These are phyloP conservation scores for Megastigmus dorsalis DNA, from an alignment of 2,888 invertebrate species.

Conservation along the genomic window DNA sequence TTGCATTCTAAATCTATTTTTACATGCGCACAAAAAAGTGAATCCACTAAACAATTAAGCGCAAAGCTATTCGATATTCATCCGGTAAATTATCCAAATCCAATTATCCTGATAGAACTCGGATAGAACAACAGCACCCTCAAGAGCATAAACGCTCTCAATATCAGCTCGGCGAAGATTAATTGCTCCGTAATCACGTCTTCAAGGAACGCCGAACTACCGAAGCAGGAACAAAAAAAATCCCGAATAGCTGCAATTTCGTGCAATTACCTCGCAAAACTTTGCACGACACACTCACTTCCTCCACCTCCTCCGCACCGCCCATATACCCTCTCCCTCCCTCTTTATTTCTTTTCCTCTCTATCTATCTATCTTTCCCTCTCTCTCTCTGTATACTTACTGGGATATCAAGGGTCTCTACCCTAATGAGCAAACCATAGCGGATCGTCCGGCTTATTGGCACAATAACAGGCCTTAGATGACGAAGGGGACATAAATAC, in stretches of 20 bases:
- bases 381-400: not conserved
- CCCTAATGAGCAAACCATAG: conserved; percentile 23
- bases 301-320: no score
- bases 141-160: not conserved
- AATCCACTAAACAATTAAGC: no score
- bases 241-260: conserved; percentile 25
- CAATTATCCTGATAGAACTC: conserved; percentile 15
- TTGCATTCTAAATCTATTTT: no score
- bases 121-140: not conserved
- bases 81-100: no score
- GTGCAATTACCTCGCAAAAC: not conserved
- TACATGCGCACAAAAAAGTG: no score
- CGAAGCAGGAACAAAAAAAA: not conserved
- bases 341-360: no score
- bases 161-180: conserved; percentile 10
- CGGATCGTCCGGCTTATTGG: conserved; percentile 14
- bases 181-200: conserved; percentile 35
- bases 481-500: conserved; percentile 30
- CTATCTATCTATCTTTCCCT: not conserved
- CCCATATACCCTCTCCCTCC: no score
- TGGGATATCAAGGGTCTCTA: not conserved
- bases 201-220: not conserved
- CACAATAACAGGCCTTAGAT: not conserved
- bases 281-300: no score
- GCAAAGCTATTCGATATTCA: no score